Evolutionary conservation across 2,113 vertebrate genomes (phyloP).

Genomic region (Corvus moneduloides): DNA sequence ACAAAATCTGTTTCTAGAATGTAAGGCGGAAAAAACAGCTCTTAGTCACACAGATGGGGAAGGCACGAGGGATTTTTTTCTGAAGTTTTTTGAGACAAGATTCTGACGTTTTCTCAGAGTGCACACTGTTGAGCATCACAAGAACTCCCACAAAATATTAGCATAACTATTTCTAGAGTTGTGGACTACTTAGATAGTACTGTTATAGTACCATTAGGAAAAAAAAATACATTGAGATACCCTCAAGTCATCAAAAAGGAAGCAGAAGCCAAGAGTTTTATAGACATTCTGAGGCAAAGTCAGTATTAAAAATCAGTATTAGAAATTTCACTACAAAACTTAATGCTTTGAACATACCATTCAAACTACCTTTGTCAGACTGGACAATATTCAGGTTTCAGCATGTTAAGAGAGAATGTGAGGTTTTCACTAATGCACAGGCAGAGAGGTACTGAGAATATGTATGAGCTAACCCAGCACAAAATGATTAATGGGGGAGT

Average conservation of each 20-base stretch:
- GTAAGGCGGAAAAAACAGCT: neutral
- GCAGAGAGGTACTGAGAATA: neutral
- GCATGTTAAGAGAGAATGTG: neutral
- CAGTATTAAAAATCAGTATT: neutral
- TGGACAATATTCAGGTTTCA: neutral
- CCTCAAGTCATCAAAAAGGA: neutral
- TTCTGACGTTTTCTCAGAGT: neutral
- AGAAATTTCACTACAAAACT: neutral
- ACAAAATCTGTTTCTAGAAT: neutral
- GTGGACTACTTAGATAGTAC: neutral
- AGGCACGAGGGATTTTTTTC: neutral
- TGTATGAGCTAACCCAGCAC: neutral
- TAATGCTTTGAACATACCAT: neutral
- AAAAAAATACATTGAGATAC: neutral
- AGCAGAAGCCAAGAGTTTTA: neutral
- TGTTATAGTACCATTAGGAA: neutral
- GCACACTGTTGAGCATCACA: neutral
- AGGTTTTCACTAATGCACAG: neutral
- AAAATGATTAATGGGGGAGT: neutral
- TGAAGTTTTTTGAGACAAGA: neutral
- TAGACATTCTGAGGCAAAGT: neutral
- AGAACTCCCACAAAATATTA: slow-evolving; percentile 19
- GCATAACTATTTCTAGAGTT: slow-evolving; percentile 21
- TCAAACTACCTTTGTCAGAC: neutral
- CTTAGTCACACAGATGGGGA: slow-evolving; percentile 3